Conservation (phyloP, 2,888 invertebrate species). For the Idaea aversata region DNA sequence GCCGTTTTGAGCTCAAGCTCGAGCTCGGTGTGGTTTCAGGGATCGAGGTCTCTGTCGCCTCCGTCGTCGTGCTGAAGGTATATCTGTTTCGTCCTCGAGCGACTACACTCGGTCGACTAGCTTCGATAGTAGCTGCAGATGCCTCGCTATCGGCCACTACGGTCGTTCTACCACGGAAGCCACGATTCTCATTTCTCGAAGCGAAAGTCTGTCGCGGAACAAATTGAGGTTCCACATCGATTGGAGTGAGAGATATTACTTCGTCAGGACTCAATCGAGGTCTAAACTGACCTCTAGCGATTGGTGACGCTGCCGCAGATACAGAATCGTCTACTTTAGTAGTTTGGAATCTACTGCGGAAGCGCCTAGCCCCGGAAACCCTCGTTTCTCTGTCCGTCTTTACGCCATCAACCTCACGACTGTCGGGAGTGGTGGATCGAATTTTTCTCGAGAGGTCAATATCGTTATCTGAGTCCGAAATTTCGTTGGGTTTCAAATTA, state of each 20-base stretch:
- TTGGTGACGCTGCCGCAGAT: conserved; percentile 61
- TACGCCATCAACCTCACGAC: conserved; percentile 55
- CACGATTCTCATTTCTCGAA: conserved; percentile 37
- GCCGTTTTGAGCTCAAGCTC: conserved; percentile 38
- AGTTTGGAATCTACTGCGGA: conserved; percentile 49
- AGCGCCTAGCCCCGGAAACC: conserved; percentile 34
- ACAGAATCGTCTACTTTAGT: conserved; percentile 55
- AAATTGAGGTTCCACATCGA: conserved; percentile 62
- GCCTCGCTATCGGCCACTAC: conserved; percentile 59
- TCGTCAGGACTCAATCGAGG: conserved; percentile 68
- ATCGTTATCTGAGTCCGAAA: conserved; percentile 58
- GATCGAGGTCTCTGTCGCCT: conserved; percentile 35
- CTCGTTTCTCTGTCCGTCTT: conserved; percentile 36
- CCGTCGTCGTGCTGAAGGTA: conserved; percentile 49
- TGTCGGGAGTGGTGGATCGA: conserved; percentile 74
- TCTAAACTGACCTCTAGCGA: conserved; percentile 58
- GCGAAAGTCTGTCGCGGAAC: conserved; percentile 44
- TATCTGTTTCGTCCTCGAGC: conserved; percentile 64
- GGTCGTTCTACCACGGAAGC: conserved; percentile 48
- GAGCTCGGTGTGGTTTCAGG: conserved; percentile 41
- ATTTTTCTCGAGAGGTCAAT: conserved; percentile 54
- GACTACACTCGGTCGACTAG: conserved; percentile 52
- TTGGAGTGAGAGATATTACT: conserved; percentile 75
- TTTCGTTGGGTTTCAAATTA: conserved; percentile 62
- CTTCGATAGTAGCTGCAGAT: conserved; percentile 67